A percentile compares a stretch with the other conserved stretches of the same genome.
Evolutionary conservation across 2,888 invertebrate species (phyloP).

Genomic region (Synanthedon myopaeformis): DNA sequence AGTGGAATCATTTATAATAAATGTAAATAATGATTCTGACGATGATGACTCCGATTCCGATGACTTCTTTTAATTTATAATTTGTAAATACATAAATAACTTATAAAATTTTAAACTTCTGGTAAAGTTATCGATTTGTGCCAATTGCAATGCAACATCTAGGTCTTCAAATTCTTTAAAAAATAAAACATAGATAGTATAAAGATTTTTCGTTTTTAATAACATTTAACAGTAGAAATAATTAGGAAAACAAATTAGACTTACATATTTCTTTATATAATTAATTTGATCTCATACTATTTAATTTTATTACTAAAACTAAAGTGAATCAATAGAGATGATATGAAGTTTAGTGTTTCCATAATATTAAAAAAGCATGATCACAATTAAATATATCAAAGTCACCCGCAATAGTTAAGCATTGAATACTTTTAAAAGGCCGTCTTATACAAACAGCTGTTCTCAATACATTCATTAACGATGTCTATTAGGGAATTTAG

Average conservation of each 20-base stretch:
- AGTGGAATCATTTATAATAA: too few species aligned
- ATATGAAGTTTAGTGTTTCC: neutral
- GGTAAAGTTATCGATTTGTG: too few species aligned
- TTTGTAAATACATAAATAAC: too few species aligned
- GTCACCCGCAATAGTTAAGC: too few species aligned
- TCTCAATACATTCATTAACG: too few species aligned
- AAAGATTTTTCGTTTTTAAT: slow-evolving; percentile 19
- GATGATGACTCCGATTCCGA: too few species aligned
- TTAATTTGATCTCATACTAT: slow-evolving; percentile 16
- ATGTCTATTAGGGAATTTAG: neutral
- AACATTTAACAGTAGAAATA: slow-evolving; percentile 28
- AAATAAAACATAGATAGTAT: slow-evolving; percentile 4
- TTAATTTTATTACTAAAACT: slow-evolving; percentile 13
- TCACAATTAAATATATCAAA: neutral
- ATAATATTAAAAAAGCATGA: neutral
- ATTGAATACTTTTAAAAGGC: too few species aligned
- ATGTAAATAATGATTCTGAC: too few species aligned
- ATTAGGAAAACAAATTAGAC: slow-evolving; percentile 22
- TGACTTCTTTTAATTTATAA: too few species aligned
- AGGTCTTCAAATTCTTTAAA: neutral
- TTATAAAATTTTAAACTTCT: too few species aligned
- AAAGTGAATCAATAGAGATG: slow-evolving; percentile 3
- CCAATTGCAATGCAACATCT: too few species aligned
- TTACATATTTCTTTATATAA: slow-evolving; percentile 15
- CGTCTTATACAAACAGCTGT: too few species aligned